phyloP scores from a whole-genome alignment of 2,113 vertebrate genomes.

The Peromyscus leucopus region DNA sequence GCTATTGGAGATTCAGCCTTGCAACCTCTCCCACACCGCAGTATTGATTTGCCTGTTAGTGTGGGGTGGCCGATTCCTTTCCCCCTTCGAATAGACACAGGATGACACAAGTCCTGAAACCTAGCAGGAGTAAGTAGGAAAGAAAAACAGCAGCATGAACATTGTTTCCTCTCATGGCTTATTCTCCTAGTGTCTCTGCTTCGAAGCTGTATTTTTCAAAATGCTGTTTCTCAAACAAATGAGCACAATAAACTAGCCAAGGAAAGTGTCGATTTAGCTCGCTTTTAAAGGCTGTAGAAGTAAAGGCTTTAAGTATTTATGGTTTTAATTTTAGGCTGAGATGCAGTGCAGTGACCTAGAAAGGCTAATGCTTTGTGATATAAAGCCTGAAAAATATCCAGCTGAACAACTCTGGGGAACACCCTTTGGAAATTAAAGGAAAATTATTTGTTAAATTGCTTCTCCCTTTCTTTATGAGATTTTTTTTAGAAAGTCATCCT shows the following conservation, averaged over 20 bases:
- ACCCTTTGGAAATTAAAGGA: slow-evolving; percentile 56
- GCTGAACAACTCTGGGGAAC: slow-evolving; percentile 41
- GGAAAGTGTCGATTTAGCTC: slow-evolving; percentile 40
- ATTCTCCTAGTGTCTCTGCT: slow-evolving; percentile 41
- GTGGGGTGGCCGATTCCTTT: background rate
- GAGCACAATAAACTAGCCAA: slow-evolving; percentile 46
- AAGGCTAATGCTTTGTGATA: slow-evolving; percentile 18
- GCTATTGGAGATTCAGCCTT: background rate
- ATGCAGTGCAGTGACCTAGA: slow-evolving; percentile 59
- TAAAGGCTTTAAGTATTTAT: slow-evolving; percentile 59
- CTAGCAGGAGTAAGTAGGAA: background rate
- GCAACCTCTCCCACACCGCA: background rate
- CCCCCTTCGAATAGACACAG: background rate
- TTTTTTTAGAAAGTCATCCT: slow-evolving; percentile 47
- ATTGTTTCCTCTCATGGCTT: slow-evolving; percentile 22
- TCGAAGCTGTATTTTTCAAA: slow-evolving; percentile 49
- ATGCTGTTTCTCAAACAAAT: slow-evolving; percentile 43
- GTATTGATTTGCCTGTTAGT: slow-evolving; percentile 28
- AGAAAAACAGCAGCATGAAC: slow-evolving; percentile 47
- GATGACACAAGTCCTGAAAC: background rate
- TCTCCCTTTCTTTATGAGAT: background rate
- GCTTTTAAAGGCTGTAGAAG: slow-evolving; percentile 44
- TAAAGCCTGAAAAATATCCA: slow-evolving; percentile 67
- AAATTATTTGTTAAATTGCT: slow-evolving; percentile 24
- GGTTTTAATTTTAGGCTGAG: slow-evolving; percentile 66